A percentile compares a stretch with the other conserved stretches of the same genome.
phyloP scores from a whole-genome alignment of 92 coral and sea anemone genomes.

The Bergia sp. region DNA sequence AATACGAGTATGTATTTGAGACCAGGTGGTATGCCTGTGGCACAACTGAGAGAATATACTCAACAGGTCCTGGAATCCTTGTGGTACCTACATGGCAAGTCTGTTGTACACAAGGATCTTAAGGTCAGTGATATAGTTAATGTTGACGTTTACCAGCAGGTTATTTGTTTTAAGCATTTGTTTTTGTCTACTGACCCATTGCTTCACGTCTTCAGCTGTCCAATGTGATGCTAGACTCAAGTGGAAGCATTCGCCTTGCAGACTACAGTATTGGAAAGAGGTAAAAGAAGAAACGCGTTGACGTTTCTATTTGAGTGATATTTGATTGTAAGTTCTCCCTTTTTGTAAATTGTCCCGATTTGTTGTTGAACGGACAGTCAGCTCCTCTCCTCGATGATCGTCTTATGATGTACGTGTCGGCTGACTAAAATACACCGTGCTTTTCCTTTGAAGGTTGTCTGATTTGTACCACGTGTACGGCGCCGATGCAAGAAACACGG shows the following conservation, averaged over 20 bases:
- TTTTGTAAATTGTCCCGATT: too few species aligned
- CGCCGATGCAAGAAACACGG: slow-evolving; percentile 46
- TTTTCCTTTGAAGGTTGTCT: slow-evolving; percentile 59
- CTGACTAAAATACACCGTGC: too few species aligned
- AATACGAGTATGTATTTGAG: slow-evolving; percentile 68
- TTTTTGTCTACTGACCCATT: background rate
- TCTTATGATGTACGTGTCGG: background rate
- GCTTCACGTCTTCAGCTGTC: slow-evolving; percentile 64
- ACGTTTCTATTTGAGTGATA: too few species aligned
- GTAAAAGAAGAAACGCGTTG: slow-evolving; percentile 33
- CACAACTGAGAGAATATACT: slow-evolving; percentile 74
- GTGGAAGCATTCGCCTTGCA: slow-evolving; percentile 80
- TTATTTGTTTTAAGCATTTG: too few species aligned
- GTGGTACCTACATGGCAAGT: slow-evolving; percentile 90
- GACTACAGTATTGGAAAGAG: slow-evolving; percentile 92
- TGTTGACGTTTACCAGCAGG: too few species aligned
- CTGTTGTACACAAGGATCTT: slow-evolving; percentile 93
- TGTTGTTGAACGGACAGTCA: background rate
- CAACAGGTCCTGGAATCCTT: slow-evolving; percentile 85
- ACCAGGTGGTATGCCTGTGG: slow-evolving; percentile 82
- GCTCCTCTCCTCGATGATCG: background rate
- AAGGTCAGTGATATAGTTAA: slow-evolving; percentile 64
- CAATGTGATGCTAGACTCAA: slow-evolving; percentile 79
- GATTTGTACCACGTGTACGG: slow-evolving; percentile 88
- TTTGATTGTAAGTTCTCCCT: too few species aligned